Evolutionary conservation across 2,888 invertebrate genomes (phyloP).

Genomic region (Leptinotarsa rubiginosa): DNA sequence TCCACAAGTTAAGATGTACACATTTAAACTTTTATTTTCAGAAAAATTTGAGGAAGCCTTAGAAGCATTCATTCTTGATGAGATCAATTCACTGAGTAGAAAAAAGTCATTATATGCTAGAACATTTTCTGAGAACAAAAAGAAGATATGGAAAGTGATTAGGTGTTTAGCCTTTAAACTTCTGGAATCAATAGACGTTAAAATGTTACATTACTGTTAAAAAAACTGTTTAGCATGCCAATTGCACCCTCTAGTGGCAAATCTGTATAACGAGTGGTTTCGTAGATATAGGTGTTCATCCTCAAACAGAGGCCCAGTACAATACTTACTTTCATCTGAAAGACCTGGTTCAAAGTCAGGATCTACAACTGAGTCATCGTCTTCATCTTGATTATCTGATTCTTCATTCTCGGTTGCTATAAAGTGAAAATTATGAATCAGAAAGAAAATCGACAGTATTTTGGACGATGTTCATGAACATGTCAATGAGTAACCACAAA

Average conservation of each 20-base stretch:
- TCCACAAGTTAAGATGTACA: no score
- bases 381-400: background rate
- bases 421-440: background rate
- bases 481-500: background rate
- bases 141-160: no score
- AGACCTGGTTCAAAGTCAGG: constrained; percentile 15
- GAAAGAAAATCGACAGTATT: background rate
- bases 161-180: no score
- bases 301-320: background rate
- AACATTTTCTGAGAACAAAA: no score
- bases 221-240: no score
- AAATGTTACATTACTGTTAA: no score
- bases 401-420: background rate
- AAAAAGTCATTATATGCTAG: no score
- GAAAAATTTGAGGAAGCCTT: no score
- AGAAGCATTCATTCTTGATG: no score
- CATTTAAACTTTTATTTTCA: no score
- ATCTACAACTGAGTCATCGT: background rate
- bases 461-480: background rate
- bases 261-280: background rate
- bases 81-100: no score
- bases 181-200: no score
- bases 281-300: background rate
- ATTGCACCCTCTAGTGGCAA: background rate
- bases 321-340: background rate